These are phyloP conservation scores for Congeria kusceri DNA, from an alignment of 2,888 invertebrate genomes.

Conservation along the genomic window DNA sequence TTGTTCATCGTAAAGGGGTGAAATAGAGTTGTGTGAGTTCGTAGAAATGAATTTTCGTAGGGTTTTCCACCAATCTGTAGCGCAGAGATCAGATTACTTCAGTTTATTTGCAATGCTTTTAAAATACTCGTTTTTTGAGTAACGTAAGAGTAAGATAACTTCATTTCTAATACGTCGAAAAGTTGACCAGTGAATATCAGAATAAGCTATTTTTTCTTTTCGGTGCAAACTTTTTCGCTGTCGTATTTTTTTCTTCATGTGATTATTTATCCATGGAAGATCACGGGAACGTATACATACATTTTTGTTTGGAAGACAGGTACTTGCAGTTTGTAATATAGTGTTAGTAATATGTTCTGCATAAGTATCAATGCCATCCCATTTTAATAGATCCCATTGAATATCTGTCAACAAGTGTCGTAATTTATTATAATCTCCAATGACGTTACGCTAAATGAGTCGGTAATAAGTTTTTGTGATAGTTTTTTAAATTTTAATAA, in stretches of 20 bases:
- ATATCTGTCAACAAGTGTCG: not conserved
- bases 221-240: not conserved
- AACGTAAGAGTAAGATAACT: not conserved
- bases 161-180: not conserved
- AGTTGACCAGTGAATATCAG: no score
- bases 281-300: no score
- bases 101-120: not conserved
- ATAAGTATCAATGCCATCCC: constrained; percentile 9
- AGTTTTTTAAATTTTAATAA: no score
- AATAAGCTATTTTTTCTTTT: constrained; percentile 1
- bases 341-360: not conserved
- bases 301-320: constrained; percentile 10
- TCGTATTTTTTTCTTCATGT: not conserved
- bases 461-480: not conserved
- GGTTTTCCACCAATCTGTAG: no score
- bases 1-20: no score
- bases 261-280: not conserved
- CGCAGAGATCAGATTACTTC: not conserved
- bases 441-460: not conserved
- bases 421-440: constrained; percentile 5
- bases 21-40: no score
- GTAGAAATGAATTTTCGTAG: no score
- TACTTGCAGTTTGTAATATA: not conserved
- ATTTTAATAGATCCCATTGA: not conserved
- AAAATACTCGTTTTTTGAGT: not conserved